Evolutionary conservation across 2,113 vertebrate genomes (phyloP).

Genomic region (Nothobranchius furzeri): DNA sequence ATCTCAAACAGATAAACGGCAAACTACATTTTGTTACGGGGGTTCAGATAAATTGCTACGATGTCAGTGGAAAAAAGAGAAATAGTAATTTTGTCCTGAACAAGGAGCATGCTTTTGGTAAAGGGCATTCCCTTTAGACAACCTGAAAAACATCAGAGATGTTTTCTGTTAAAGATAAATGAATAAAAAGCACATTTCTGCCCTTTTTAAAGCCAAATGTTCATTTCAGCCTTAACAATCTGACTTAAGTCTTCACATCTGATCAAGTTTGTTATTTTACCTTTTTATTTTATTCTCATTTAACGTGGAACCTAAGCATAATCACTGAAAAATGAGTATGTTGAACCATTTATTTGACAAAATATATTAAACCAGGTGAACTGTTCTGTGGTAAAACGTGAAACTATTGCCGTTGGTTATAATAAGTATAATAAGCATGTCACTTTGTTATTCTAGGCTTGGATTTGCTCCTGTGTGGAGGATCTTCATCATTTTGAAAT

Average conservation of each 20-base stretch:
- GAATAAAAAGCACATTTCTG: not conserved
- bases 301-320: not conserved
- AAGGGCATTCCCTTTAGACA: not conserved
- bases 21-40: slow-evolving; percentile 1
- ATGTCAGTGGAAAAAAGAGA: not conserved
- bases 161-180: not conserved
- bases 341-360: not conserved
- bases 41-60: not conserved
- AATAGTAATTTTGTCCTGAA: not conserved
- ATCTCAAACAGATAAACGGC: slow-evolving; percentile 41
- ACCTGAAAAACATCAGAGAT: not conserved
- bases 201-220: no score
- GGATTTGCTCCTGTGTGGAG: no score
- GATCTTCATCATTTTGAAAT: not conserved
- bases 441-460: no score
- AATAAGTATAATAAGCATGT: no score
- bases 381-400: not conserved
- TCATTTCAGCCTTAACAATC: no score
- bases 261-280: not conserved
- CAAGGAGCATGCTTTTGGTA: not conserved
- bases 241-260: no score
- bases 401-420: not conserved
- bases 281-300: not conserved
- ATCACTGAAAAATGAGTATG: not conserved
- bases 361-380: no score